Conservation (phyloP, 1,140 invertebrate species). For the Hyles vespertilio region DNA sequence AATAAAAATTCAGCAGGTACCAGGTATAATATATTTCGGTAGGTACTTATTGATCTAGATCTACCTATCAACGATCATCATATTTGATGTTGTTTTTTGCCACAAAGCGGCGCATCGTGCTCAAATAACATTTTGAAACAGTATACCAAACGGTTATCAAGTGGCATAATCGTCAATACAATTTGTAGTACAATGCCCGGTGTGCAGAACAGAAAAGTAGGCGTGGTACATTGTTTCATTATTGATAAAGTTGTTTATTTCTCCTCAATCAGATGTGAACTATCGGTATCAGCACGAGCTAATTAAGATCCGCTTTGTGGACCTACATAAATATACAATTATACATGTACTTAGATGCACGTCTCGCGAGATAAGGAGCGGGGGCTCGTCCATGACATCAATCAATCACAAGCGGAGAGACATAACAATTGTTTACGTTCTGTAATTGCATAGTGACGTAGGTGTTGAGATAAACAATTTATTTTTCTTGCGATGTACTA, state of each 20-base stretch:
- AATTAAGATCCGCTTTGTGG: constrained; percentile 30
- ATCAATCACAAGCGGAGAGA: constrained; percentile 38
- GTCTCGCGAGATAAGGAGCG: constrained; percentile 37
- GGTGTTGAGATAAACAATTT: constrained; percentile 35
- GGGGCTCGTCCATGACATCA: constrained; percentile 68
- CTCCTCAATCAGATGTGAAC: not conserved
- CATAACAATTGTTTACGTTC: constrained; percentile 54
- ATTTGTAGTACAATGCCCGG: too few relatives aligned
- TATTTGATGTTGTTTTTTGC: too few relatives aligned
- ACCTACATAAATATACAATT: constrained; percentile 19
- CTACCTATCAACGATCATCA: too few relatives aligned
- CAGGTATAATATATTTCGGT: too few relatives aligned
- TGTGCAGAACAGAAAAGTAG: not conserved
- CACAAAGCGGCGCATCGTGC: too few relatives aligned
- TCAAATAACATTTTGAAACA: too few relatives aligned
- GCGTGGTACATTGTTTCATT: constrained; percentile 3
- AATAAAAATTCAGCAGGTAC: too few relatives aligned
- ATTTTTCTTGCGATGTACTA: constrained; percentile 32
- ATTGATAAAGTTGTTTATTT: constrained; percentile 10
- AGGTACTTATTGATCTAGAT: too few relatives aligned
- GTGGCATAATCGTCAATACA: too few relatives aligned
- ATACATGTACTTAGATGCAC: not conserved
- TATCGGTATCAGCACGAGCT: constrained; percentile 4
- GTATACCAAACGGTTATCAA: too few relatives aligned
- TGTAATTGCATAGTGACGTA: constrained; percentile 53